Evolutionary conservation across 2,888 invertebrate genomes (phyloP).

Genomic region (Trissoscelio sp.): DNA sequence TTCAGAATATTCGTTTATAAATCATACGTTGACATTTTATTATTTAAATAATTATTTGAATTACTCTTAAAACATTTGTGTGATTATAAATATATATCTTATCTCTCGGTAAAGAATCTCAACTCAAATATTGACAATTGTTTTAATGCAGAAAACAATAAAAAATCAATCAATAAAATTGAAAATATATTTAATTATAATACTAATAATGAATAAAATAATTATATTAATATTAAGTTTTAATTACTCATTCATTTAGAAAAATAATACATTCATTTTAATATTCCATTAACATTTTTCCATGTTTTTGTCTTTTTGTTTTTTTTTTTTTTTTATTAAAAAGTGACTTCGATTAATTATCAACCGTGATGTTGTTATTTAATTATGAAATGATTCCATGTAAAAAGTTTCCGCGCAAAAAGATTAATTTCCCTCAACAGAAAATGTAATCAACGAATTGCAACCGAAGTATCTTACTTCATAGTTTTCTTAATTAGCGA

Average conservation of each 20-base stretch:
- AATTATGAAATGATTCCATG: background rate
- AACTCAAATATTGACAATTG: constrained; percentile 46
- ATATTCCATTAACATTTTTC: background rate
- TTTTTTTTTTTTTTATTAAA: background rate
- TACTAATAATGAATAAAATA: constrained; percentile 24
- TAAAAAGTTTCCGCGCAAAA: constrained; percentile 5
- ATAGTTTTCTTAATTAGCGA: background rate
- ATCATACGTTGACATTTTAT: constrained; percentile 4
- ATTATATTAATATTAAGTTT: constrained; percentile 29
- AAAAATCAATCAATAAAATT: constrained; percentile 38
- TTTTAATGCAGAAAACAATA: constrained; percentile 34
- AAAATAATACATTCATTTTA: constrained; percentile 10
- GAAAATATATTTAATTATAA: constrained; percentile 29
- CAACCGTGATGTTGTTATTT: background rate
- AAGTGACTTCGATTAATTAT: background rate
- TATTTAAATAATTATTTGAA: constrained; percentile 42
- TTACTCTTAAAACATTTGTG: constrained; percentile 33
- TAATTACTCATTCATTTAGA: background rate
- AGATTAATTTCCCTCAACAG: background rate
- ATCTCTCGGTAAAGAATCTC: constrained; percentile 36
- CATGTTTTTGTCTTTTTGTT: too few species aligned
- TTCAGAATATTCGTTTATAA: background rate
- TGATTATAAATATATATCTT: constrained; percentile 51
- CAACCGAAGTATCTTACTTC: background rate
- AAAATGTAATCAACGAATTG: background rate